A percentile compares a stretch with the other conserved stretches of the same genome.
Conservation (phyloP, 2,113 vertebrate species). For the Hylia prasina region DNA sequence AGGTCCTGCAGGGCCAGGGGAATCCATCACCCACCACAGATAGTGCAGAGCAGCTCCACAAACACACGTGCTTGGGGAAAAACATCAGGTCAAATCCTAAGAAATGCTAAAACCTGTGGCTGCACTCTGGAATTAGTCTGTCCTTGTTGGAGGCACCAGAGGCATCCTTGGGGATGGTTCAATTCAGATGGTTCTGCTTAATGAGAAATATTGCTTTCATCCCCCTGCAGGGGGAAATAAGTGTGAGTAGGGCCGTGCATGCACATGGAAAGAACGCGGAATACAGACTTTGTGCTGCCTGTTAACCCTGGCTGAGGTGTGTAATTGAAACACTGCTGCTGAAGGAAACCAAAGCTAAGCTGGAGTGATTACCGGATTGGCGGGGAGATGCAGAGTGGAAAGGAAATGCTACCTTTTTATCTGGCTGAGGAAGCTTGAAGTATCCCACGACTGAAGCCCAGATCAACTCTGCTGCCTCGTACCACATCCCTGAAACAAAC, state of each 20-base stretch:
- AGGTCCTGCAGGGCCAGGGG: not conserved
- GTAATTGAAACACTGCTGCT: not conserved
- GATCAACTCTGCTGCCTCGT: slow-evolving; percentile 86
- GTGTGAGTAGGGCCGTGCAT: not conserved
- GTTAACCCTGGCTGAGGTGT: not conserved
- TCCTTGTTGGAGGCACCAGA: not conserved
- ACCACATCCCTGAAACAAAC: slow-evolving; percentile 86
- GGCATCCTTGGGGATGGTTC: not conserved
- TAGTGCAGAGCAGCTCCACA: rapidly evolving
- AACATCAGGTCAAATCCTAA: not conserved
- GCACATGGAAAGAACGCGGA: not conserved
- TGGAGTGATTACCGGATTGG: not conserved
- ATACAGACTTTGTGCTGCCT: not conserved
- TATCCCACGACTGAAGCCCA: slow-evolving; percentile 89
- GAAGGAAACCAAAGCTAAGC: not conserved
- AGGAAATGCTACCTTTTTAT: slow-evolving; percentile 83
- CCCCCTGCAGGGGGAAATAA: not conserved
- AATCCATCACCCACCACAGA: not conserved
- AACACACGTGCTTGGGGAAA: not conserved
- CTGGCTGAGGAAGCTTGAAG: slow-evolving; percentile 84
- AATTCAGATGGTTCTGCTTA: not conserved
- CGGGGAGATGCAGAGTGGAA: not conserved
- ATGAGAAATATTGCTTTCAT: not conserved
- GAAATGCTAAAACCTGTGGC: not conserved
- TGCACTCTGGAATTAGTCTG: not conserved